Evolutionary conservation across 2,888 invertebrate genomes (phyloP).

Genomic region (Drosophila limbata): DNA sequence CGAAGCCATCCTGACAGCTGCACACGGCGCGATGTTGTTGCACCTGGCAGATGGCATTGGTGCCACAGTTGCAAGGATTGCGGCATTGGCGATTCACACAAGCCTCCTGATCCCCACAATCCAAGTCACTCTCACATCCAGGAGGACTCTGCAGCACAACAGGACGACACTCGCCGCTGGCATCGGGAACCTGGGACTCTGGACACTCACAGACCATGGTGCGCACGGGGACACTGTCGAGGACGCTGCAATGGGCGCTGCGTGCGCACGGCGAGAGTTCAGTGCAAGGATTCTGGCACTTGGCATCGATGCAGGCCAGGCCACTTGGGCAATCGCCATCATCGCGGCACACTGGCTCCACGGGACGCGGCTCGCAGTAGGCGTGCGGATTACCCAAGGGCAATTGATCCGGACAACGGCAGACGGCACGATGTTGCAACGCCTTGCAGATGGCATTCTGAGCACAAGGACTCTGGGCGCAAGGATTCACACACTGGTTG

Average conservation of each 20-base stretch:
- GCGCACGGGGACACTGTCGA: constrained; percentile 93
- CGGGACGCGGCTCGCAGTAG: constrained; percentile 88
- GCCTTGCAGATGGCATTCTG: constrained; percentile 93
- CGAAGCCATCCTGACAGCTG: constrained; percentile 93
- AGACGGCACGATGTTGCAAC: constrained; percentile 92
- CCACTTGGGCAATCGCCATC: constrained; percentile 93
- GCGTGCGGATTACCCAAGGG: constrained; percentile 93
- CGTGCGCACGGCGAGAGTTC: constrained; percentile 91
- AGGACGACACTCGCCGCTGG: constrained; percentile 91
- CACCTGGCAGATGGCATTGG: constrained; percentile 92
- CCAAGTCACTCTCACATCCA: constrained; percentile 92
- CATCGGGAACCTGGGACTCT: constrained; percentile 92
- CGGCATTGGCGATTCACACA: constrained; percentile 94
- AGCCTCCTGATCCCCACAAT: constrained; percentile 92
- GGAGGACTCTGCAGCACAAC: constrained; percentile 89
- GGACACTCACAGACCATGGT: constrained; percentile 96
- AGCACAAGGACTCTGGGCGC: constrained; percentile 91
- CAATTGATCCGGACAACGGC: constrained; percentile 92
- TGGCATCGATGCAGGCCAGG: constrained; percentile 91
- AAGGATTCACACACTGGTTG: constrained; percentile 92
- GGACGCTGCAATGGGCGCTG: constrained; percentile 91
- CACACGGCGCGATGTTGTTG: constrained; percentile 94
- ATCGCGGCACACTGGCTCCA: constrained; percentile 89
- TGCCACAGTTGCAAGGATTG: constrained; percentile 95
- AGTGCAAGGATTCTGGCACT: constrained; percentile 92